phyloP scores from a whole-genome alignment of 2,888 invertebrate genomes.

The Brachylomia viminalis region DNA sequence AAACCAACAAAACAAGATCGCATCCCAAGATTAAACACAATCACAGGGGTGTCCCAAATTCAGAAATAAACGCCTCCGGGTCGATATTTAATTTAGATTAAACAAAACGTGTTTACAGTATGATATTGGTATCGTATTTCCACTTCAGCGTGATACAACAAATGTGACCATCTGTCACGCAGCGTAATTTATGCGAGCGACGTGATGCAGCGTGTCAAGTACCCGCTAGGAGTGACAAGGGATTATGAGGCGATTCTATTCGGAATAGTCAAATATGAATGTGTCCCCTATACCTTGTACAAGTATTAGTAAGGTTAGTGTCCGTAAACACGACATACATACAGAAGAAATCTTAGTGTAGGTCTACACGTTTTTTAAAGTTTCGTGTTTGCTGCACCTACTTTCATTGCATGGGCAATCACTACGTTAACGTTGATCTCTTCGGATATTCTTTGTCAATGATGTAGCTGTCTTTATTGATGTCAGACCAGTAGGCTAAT shows the following conservation, averaged over 20 bases:
- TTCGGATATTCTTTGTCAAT: background rate
- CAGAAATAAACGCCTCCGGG: slow-evolving; percentile 37
- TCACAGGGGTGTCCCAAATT: slow-evolving; percentile 20
- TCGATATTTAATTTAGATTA: slow-evolving; percentile 55
- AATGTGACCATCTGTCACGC: slow-evolving; percentile 50
- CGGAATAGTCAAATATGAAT: slow-evolving; percentile 12
- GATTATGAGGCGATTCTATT: slow-evolving; percentile 38
- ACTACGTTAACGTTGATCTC: background rate
- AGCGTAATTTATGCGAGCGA: slow-evolving; percentile 35
- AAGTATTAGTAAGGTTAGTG: background rate
- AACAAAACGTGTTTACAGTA: slow-evolving; percentile 32
- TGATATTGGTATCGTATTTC: slow-evolving; percentile 27
- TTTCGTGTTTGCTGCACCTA: background rate
- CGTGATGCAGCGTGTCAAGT: slow-evolving; percentile 48
- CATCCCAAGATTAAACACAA: slow-evolving; percentile 23
- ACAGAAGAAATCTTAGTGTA: background rate
- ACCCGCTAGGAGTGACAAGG: slow-evolving; percentile 39
- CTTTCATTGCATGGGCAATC: background rate
- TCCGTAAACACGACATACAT: background rate
- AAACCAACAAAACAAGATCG: slow-evolving; percentile 26
- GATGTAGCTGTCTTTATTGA: background rate
- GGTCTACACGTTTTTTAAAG: background rate
- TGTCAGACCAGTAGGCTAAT: background rate
- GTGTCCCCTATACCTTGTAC: background rate
- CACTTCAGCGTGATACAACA: slow-evolving; percentile 38